Base-by-base conservation (phyloP, 2,888 invertebrate species). In the Hypolimnas misippus region DNA sequence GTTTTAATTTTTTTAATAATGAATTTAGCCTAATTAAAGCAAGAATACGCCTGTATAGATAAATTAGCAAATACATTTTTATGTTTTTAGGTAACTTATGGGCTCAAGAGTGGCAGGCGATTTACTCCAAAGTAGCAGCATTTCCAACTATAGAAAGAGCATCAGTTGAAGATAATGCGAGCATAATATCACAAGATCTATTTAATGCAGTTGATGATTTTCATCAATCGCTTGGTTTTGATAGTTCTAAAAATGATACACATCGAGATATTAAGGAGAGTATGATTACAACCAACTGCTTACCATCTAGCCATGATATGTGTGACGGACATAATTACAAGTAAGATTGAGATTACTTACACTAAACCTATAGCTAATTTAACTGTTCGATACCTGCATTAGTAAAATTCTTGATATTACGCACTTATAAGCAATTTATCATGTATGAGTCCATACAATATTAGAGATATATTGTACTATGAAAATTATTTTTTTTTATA, bases 281-380 rank as follows among this genome's bases (percentile, higher is more conserved):
- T 0, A 83, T 82, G 64, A 90, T 93, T 35, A 86, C 93, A 29
- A 92, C 94, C 0, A 93, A 94, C 57, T 95, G 95, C 69, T 93
- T 95, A 71, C 94, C 95, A 0, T 94, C 94, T 1, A 95, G 95
- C 58, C 95, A 95, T 92, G 95, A 95, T 73, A 94, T 95, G 87
- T 94, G 93, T 72, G 94, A 95, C 75, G 93, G 93, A 40, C 76
- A 93, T 50, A 93, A 95, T 79, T 95, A 94, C 79, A 93, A 94
- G 95, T 93, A 80, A 79, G 73, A 70, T 40, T n/a, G 7, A 49
- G 8, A 7, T 1, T 29, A 25, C 0, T 5, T 16, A 14, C 5
- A 14, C 2, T 33, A 7, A 33, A 8, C 2, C 2, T 8, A 12
- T 8, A 33, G n/a, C n/a, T 10, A 7, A 33, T 33, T 33, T 2